A percentile compares a stretch with the other conserved stretches of the same genome.
phyloP scores from a whole-genome alignment of 2,797 vertebrate genomes.

The Cyprinodon diabolis region DNA sequence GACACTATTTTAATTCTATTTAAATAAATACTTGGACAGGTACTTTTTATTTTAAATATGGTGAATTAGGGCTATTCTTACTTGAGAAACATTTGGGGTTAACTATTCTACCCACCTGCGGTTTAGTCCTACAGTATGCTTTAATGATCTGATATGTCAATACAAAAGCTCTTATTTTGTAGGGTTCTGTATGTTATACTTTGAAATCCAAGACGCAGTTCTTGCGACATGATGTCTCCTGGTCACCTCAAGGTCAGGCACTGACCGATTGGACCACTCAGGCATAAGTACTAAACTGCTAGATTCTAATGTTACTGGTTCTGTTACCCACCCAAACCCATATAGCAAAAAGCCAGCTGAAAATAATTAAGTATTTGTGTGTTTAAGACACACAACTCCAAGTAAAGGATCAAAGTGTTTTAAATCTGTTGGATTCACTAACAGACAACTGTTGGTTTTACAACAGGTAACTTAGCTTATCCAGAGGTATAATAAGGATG shows the following conservation, averaged over 20 bases:
- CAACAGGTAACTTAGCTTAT: not conserved
- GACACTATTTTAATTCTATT: too few relatives aligned
- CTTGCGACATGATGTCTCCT: not conserved
- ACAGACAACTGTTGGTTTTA: not conserved
- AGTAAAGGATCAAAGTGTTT: not conserved
- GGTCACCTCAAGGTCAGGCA: not conserved
- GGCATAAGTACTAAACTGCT: too few relatives aligned
- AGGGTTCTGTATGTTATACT: too few relatives aligned
- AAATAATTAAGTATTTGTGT: not conserved
- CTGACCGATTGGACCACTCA: not conserved
- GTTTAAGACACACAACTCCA: not conserved
- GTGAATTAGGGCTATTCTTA: too few relatives aligned
- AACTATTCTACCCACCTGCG: too few relatives aligned
- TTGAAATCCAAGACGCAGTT: not conserved
- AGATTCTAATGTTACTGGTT: not conserved
- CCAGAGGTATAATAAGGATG: not conserved
- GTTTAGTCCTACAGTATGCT: too few relatives aligned
- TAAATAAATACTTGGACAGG: too few relatives aligned
- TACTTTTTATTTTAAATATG: too few relatives aligned
- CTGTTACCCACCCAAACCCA: too few relatives aligned
- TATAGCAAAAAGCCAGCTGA: not conserved
- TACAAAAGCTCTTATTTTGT: too few relatives aligned
- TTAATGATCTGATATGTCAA: too few relatives aligned
- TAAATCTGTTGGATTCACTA: not conserved
- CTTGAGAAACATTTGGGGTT: too few relatives aligned